Percentiles rank a stretch among this genome's conserved stretches.
Conservation (phyloP, 2,113 vertebrate species). For the Pleuronectes platessa region DNA sequence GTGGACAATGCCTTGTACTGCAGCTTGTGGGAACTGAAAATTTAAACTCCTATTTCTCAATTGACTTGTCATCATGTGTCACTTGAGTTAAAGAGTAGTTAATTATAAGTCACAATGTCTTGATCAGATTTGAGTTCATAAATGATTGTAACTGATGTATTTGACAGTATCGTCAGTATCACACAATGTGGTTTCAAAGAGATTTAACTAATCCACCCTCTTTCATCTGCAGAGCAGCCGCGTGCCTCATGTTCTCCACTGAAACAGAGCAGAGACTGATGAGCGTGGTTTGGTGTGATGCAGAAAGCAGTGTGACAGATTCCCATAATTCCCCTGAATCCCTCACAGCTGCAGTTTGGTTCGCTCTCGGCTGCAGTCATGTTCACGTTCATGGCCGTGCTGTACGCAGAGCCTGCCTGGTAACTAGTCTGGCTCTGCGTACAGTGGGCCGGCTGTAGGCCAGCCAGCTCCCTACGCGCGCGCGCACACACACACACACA, state of each 20-base stretch:
- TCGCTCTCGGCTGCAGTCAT: slow-evolving; percentile 47
- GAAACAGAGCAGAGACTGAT: neutral
- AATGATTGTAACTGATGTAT: slow-evolving; percentile 28
- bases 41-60: slow-evolving; percentile 33
- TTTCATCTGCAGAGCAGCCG: slow-evolving; percentile 34
- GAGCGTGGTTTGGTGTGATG: slow-evolving; percentile 8
- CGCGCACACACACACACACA: slow-evolving; percentile 25
- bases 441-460: slow-evolving; percentile 57
- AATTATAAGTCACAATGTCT: neutral
- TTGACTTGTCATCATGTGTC: slow-evolving; percentile 27
- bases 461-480: slow-evolving; percentile 43
- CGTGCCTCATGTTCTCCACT: slow-evolving; percentile 1
- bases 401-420: slow-evolving; percentile 70
- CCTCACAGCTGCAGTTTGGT: slow-evolving; percentile 44
- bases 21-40: slow-evolving; percentile 29
- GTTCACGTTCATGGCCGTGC: slow-evolving; percentile 50
- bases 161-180: slow-evolving; percentile 22
- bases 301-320: slow-evolving; percentile 28
- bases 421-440: slow-evolving; percentile 71
- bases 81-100: slow-evolving; percentile 20
- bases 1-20: neutral
- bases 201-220: slow-evolving; percentile 24
- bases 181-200: slow-evolving; percentile 11
- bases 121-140: slow-evolving; percentile 9
- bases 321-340: slow-evolving; percentile 38